A percentile compares a stretch with the other conserved stretches of the same genome.
phyloP scores from a whole-genome alignment of 2,113 vertebrate genomes.

The Rhipidura dahli region DNA sequence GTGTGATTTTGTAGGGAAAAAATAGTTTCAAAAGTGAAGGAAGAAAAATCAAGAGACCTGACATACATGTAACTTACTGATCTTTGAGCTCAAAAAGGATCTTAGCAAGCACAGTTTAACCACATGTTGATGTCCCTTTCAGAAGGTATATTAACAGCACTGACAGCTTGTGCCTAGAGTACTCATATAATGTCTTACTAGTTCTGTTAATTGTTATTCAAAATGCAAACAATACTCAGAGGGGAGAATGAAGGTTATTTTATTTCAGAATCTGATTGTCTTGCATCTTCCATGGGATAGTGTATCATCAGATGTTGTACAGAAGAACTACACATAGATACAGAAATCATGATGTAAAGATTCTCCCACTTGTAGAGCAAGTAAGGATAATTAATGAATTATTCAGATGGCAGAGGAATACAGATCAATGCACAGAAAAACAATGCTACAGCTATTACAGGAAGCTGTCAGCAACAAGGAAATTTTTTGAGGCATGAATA shows the following conservation, averaged over 20 bases:
- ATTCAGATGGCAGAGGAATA: not conserved
- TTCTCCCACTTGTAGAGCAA: not conserved
- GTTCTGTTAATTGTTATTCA: slow-evolving; percentile 45
- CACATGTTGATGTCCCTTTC: not conserved
- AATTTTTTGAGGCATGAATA: not conserved
- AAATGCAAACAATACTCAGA: not conserved
- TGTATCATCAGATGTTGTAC: not conserved
- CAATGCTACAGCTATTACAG: not conserved
- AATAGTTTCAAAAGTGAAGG: not conserved
- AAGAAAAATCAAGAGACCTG: not conserved
- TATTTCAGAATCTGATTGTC: not conserved
- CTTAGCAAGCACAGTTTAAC: slow-evolving; percentile 14
- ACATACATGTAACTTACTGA: not conserved
- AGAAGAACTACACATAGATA: not conserved
- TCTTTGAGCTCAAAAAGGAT: not conserved
- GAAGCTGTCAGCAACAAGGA: not conserved
- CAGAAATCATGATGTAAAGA: not conserved
- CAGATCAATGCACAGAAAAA: not conserved
- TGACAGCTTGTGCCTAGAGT: not conserved
- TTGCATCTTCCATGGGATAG: not conserved
- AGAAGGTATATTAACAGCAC: not conserved
- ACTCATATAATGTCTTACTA: slow-evolving; percentile 29
- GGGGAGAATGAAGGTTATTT: slow-evolving; percentile 5
- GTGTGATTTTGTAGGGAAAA: not conserved
- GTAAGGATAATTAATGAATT: not conserved